Base-by-base conservation (phyloP, 2,113 vertebrate genomes). In the Notothenia coriiceps region DNA sequence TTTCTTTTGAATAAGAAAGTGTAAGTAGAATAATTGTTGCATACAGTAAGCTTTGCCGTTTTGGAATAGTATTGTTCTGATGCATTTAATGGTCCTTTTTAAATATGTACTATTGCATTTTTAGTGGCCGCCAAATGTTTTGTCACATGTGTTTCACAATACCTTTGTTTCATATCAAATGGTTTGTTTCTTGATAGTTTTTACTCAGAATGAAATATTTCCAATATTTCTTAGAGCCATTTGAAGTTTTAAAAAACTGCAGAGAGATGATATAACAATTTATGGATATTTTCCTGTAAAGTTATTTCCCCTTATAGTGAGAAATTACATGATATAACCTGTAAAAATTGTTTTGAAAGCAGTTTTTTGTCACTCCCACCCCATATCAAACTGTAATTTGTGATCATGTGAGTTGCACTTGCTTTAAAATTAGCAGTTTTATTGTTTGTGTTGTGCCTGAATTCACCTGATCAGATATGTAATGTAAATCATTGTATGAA, bases 21-120 rank as follows among this genome's bases (percentile, higher is more conserved):
- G 63, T 71, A 82, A 66, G 17, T 44, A 74, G 9, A 69, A 17
- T 63, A 54, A 75, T 80, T 82, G 60, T 75, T 86, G 65, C 88
- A 87, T 90, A 29, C 29, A 29, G 29, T 29, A 89, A 93, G 86
- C 87, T 91, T 11, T n/a, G 46, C 64, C 4, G 29, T 4, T 86
- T 82, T 66, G 6, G 13, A 80, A 61, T 46, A 56, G 49, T 80
- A 44, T 15, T 46, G 76, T 77, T 70, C 44, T 43, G 0, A 18
- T 76, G 61, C 51, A 35, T 69, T 70, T 70, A 61, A 15, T 73
- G 22, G 40, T 35, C 35, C 43, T 73, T 74, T 77, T 70, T 79
- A 22, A 52, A 5, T 70, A 18, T 79, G 44, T 83, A 47, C 63
- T 49, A 63, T 51, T 17, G 1, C 29, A 33, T 47, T 59, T 65